Conservation (phyloP, 2,797 vertebrate species). For the Botia kubotai region DNA sequence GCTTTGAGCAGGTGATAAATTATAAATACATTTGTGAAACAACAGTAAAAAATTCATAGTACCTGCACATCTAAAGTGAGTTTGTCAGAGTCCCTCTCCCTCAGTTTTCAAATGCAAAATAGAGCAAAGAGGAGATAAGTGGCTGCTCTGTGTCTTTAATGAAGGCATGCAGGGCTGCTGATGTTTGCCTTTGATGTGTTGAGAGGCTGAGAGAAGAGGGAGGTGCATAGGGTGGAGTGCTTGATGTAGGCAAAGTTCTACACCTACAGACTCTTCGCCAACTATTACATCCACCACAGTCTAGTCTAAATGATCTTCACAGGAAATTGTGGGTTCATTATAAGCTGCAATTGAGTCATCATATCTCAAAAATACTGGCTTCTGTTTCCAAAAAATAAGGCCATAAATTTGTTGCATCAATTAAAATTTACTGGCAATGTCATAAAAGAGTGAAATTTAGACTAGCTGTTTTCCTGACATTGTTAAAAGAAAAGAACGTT, state of each 20-base stretch:
- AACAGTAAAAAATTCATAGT: constrained; percentile 30
- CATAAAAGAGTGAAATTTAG: not conserved
- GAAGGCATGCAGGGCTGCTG: constrained; percentile 5
- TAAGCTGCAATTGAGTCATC: constrained; percentile 9
- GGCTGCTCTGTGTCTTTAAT: constrained; percentile 39
- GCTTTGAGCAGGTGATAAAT: not conserved
- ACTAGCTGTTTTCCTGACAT: not conserved
- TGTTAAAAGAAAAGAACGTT: constrained; percentile 1
- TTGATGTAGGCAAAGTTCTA: constrained; percentile 1
- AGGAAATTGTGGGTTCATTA: constrained; percentile 4
- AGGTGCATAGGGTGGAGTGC: not conserved
- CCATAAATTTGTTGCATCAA: constrained; percentile 10
- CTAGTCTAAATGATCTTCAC: constrained; percentile 18
- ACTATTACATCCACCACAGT: not conserved
- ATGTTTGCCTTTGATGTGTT: constrained; percentile 31
- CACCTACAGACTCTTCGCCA: not conserved
- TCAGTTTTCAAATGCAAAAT: constrained; percentile 15
- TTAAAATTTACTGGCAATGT: constrained; percentile 6
- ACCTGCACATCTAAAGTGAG: constrained; percentile 13
- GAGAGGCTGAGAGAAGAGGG: not conserved
- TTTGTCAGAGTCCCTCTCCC: not conserved
- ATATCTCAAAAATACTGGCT: constrained; percentile 1
- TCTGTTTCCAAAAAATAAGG: constrained; percentile 6
- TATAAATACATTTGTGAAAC: constrained; percentile 35
- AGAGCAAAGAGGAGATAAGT: constrained; percentile 20